phyloP scores from a whole-genome alignment of 2,113 vertebrate species.

The Tragulus kanchil region DNA sequence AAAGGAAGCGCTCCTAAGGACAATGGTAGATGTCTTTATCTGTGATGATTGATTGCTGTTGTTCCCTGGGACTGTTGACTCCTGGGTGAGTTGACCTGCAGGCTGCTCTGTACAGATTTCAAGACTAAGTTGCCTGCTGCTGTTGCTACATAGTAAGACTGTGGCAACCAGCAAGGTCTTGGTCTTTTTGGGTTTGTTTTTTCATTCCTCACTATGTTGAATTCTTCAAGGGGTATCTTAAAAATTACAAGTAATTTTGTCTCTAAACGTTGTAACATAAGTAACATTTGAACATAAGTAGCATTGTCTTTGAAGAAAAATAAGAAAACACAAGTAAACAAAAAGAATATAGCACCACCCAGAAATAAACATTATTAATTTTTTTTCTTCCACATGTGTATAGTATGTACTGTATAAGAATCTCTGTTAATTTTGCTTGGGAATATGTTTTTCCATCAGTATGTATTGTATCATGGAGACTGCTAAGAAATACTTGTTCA shows the following conservation, averaged over 20 bases:
- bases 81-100: conserved; percentile 29
- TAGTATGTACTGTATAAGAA: not conserved
- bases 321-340: conserved; percentile 31
- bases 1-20: not conserved
- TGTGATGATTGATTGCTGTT: conserved; percentile 22
- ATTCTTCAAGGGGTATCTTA: conserved; percentile 41
- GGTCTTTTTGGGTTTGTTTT: not conserved
- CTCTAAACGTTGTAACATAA: too few relatives aligned
- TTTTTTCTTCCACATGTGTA: conserved; percentile 8
- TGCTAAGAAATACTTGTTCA: not conserved
- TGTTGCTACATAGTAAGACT: not conserved
- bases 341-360: not conserved
- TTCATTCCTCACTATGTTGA: not conserved
- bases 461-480: not conserved
- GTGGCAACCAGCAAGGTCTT: not conserved
- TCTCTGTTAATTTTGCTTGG: conserved; percentile 19
- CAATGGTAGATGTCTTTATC: not conserved
- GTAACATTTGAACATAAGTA: too few relatives aligned
- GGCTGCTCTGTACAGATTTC: not conserved
- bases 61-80: conserved; percentile 19
- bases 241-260: conserved; percentile 26
- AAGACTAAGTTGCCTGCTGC: not conserved
- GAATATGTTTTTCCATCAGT: not conserved
- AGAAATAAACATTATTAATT: conserved; percentile 24
- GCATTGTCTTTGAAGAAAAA: conserved; percentile 34